Evolutionary conservation across 2,113 vertebrate species (phyloP).

Genomic region (Neomonachus schauinslandi): DNA sequence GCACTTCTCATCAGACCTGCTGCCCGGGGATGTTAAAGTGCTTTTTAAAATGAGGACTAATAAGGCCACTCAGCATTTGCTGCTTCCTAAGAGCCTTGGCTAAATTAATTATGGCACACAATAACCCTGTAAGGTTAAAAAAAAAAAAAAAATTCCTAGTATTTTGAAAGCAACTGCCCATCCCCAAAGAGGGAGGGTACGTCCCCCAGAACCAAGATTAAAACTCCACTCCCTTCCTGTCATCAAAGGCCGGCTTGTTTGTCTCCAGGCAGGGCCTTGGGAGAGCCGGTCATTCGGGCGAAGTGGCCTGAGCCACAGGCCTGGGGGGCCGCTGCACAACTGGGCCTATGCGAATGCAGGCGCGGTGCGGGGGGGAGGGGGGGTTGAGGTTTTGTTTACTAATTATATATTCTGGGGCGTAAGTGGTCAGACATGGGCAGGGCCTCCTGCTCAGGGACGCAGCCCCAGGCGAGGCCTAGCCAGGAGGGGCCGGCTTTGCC

Average conservation of each 20-base stretch:
- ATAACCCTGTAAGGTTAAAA: conserved; percentile 31
- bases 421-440: conserved; percentile 9
- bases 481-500: background rate
- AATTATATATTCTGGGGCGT: conserved; percentile 31
- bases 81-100: conserved; percentile 53
- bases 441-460: background rate
- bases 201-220: conserved; percentile 57
- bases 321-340: background rate
- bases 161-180: conserved; percentile 62
- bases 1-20: conserved; percentile 59
- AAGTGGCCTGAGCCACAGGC: background rate
- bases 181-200: conserved; percentile 50
- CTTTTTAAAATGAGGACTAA: conserved; percentile 55
- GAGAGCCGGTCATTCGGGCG: background rate
- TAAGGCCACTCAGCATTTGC: conserved; percentile 26
- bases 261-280: conserved; percentile 42
- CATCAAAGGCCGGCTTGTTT: conserved; percentile 69
- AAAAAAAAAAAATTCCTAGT: conserved; percentile 39
- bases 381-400: conserved; percentile 17
- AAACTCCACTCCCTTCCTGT: conserved; percentile 68
- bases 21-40: conserved; percentile 32
- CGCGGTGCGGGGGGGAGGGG: background rate
- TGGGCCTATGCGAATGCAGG: background rate
- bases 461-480: background rate
- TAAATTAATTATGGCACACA: conserved; percentile 55